These are phyloP conservation scores for Antheraea yamamai DNA, from an alignment of 2,888 invertebrate species.

Conservation along the genomic window DNA sequence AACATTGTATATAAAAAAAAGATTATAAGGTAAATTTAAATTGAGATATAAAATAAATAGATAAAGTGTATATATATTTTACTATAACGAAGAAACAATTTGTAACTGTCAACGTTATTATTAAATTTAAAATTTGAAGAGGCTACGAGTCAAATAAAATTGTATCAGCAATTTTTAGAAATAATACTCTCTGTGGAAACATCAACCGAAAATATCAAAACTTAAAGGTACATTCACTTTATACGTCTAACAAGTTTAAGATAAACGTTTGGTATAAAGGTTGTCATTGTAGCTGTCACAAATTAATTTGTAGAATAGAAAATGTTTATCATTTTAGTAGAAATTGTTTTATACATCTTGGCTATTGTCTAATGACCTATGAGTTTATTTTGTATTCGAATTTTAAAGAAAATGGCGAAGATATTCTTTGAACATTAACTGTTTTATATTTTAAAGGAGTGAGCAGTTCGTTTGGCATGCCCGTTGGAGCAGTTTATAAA, in stretches of 20 bases:
- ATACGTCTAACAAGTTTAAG: not conserved
- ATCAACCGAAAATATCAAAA: constrained; percentile 17
- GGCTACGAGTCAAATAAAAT: constrained; percentile 18
- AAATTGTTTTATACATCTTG: not conserved
- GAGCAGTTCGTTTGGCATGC: too few species aligned
- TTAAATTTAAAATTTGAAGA: not conserved
- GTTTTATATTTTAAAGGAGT: too few species aligned
- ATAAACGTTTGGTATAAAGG: not conserved
- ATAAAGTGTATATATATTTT: not conserved
- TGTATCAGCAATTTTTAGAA: constrained; percentile 14
- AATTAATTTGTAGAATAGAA: not conserved
- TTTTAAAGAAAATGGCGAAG: not conserved
- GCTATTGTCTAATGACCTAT: not conserved
- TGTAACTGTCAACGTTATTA: not conserved
- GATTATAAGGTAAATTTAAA: not conserved
- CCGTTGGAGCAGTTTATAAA: too few species aligned
- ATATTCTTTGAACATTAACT: too few species aligned
- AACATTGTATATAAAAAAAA: not conserved
- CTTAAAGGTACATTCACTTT: constrained; percentile 18
- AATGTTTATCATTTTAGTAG: not conserved
- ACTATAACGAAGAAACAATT: not conserved
- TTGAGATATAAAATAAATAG: not conserved
- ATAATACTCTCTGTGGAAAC: constrained; percentile 5
- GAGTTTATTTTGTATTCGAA: not conserved
- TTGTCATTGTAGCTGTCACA: not conserved